Conservation (phyloP, 2,797 vertebrate species). For the Chromobotia macracanthus region DNA sequence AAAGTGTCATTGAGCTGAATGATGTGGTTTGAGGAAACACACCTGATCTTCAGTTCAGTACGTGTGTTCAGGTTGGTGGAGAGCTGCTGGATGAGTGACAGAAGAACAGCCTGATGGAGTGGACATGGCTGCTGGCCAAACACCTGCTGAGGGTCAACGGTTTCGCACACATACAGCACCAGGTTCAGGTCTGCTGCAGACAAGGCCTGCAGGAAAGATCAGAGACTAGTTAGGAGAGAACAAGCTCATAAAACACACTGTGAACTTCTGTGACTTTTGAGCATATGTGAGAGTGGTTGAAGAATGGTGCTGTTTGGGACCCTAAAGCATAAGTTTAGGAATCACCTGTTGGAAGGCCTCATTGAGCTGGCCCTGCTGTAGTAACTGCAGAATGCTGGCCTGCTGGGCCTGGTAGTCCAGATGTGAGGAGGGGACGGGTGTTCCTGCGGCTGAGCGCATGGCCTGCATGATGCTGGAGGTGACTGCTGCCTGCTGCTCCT, state of each 20-base stretch:
- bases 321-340: neutral
- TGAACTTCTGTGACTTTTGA: neutral
- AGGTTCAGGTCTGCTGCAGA: constrained; percentile 95
- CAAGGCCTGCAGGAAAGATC: constrained; percentile 76
- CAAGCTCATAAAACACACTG: neutral
- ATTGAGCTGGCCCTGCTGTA: constrained; percentile 97
- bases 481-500: constrained; percentile 94
- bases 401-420: constrained; percentile 96
- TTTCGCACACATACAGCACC: constrained; percentile 96
- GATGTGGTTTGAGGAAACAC: constrained; percentile 57
- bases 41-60: constrained; percentile 96
- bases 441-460: constrained; percentile 93
- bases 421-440: constrained; percentile 90
- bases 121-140: constrained; percentile 93
- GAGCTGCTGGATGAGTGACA: constrained; percentile 98
- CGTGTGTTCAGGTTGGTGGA: constrained; percentile 93
- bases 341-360: constrained; percentile 97
- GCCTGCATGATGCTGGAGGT: constrained; percentile 98
- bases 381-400: constrained; percentile 90
- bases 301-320: too few species aligned
- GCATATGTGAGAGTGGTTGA: too few species aligned
- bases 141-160: constrained; percentile 93
- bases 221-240: neutral
- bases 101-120: constrained; percentile 93
- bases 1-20: neutral